These are phyloP conservation scores for Clusia tigrina DNA, from an alignment of 2,888 invertebrate genomes.

Conservation along the genomic window DNA sequence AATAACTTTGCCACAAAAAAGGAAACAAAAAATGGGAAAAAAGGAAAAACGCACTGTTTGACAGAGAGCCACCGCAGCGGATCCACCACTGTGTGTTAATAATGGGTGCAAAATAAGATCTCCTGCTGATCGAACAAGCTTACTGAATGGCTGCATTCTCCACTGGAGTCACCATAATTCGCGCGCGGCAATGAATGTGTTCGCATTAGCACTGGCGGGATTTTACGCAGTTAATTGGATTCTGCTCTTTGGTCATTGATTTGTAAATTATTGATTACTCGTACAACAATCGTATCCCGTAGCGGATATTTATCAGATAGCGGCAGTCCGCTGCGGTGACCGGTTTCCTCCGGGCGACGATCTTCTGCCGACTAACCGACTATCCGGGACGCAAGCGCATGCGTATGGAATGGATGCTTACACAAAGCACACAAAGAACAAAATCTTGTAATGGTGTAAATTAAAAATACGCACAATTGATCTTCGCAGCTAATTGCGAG, in stretches of 20 bases:
- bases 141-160: conserved; percentile 13
- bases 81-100: not conserved
- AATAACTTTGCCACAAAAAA: conserved; percentile 38
- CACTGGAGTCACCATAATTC: conserved; percentile 26
- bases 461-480: no score
- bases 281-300: conserved; percentile 35
- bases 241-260: conserved; percentile 52
- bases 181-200: conserved; percentile 54
- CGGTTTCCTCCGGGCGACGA: not conserved
- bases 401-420: no score
- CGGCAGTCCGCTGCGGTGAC: not conserved
- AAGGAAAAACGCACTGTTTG: conserved; percentile 7
- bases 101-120: conserved; percentile 21
- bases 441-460: no score
- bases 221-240: conserved; percentile 62
- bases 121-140: not conserved
- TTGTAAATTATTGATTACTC: conserved; percentile 46
- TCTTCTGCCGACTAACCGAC: not conserved
- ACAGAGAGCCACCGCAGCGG: not conserved
- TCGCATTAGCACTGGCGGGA: conserved; percentile 40
- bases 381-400: not conserved
- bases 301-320: conserved; percentile 25
- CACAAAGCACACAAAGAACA: no score
- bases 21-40: conserved; percentile 17
- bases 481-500: no score